Evolutionary conservation across 2,113 vertebrate genomes (phyloP), one percentile per base, ranked within the genome.

Genomic region (Narcine bancroftii): DNA sequence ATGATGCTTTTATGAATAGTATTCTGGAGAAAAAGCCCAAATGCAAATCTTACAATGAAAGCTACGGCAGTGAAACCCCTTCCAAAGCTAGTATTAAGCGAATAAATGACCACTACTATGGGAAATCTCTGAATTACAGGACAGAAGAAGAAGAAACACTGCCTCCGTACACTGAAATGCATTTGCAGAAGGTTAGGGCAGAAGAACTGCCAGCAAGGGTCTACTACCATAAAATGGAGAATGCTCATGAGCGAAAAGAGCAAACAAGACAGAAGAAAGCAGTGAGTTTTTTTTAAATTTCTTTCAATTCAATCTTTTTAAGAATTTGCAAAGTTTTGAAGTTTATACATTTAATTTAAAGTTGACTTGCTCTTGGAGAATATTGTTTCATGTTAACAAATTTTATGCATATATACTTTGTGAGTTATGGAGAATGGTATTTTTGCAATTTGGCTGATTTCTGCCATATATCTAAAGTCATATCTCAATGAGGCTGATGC

Each of bases 21-120:
- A 95, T 97, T 92, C 93, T 97, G 92, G 97, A 99, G 71, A 97
- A 97, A 89, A 98, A 98, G 94, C 95, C 96, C 0, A 96, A 95
- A 93, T 95, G 95, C 93, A 95, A 95, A 0, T 92, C 76, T 65
- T 69, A 92, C 0, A 95, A 95, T 53, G 97, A 96, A 0, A 94
- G 93, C 1, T 94, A 94, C 56, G 93, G 97, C 92, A 97, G 96
- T 65, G 97, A 98, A 87, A 97, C 96, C 0, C 97, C 97, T 6
- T 97, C 97, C 0, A 97, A 97, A 93, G 94, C 95, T 93, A 97
- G 97, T 94, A 96, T 96, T 0, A 97, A 96, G 93, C 94, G 94
- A 77, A 96, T 24, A 95, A 96, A 94, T 89, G 93, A 93, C 94
- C 93, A 92, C 7, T 93, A 2, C 94, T 93, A 92, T 94, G 95